Evolutionary conservation across 2,797 vertebrate species (phyloP), one percentile per base, ranked within the genome.

Genomic region (Enteromius anoplus): DNA sequence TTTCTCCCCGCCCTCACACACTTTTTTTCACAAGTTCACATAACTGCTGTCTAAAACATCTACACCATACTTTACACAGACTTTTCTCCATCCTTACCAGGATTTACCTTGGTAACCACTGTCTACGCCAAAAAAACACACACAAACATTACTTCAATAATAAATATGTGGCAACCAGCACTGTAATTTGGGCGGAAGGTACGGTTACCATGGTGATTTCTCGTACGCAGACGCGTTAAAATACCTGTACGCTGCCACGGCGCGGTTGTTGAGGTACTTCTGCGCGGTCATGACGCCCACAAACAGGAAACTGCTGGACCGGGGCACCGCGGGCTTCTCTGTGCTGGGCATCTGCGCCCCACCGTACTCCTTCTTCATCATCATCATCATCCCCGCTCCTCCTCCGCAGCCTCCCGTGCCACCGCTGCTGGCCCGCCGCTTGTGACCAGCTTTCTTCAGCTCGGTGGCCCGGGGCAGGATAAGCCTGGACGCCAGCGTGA

Each of bases 211-310:
- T 75, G 71, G 71, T 8, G 49, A 37, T 62, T 81, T 0, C 15
- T 47, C 29, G 60, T 37, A 23, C 29, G 21, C 10, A 47, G 62
- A 78, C 62, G 45, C 76, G 7, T 10, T 11, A 4, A n/a, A 34
- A 87, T 94, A 98, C 97, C 96, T 96, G 88, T 97, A 92, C 0
- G 96, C 97, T 1, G 98, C 97, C 91, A 98, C 95, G 2, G 97
- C 98, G 66, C 98, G 94, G 93, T 87, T 98, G 85, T 96, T 93
- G 92, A 99, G 96, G 94, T 99, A 99, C 90, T 99, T 99, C 95
- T 98, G 96, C 1, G 98, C 98, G 2, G 97, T 99, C 98, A 99
- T 98, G 78, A 98, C 98, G 69, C 98, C 98, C 37, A 97, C 96
- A 90, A 96, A 98, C 64, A 99, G 94, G 88, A 98, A 98, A 89